Conservation (phyloP, 2,888 invertebrate species). For the Cosmopolites sordidus region DNA sequence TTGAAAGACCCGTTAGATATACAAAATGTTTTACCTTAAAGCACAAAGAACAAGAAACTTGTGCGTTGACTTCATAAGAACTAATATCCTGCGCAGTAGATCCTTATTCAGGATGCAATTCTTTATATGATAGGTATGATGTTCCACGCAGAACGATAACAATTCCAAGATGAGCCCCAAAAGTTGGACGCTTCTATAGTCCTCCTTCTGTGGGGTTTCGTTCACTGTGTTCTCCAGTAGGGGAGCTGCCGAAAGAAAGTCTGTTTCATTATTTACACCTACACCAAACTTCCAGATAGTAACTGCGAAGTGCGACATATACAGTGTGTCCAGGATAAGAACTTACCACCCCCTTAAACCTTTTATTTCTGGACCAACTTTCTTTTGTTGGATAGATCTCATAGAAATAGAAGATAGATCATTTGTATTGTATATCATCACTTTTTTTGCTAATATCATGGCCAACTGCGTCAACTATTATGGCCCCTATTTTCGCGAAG, state of each 20-base stretch:
- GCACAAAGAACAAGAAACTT: slow-evolving; percentile 96
- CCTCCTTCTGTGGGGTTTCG: slow-evolving; percentile 86
- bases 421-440: no score
- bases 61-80: slow-evolving; percentile 94
- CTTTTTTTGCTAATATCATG: no score
- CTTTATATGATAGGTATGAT: slow-evolving; percentile 98
- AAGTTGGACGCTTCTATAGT: slow-evolving; percentile 94
- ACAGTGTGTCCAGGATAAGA: no score
- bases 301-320: no score
- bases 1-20: no score
- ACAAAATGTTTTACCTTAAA: slow-evolving; percentile 56
- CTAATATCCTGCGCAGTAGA: slow-evolving; percentile 88
- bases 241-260: slow-evolving; percentile 61
- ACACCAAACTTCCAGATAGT: not conserved
- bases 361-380: no score
- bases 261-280: slow-evolving; percentile 12
- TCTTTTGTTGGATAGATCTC: no score
- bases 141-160: slow-evolving; percentile 97
- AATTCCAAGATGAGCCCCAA: slow-evolving; percentile 92
- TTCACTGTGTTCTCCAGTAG: slow-evolving; percentile 87
- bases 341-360: no score
- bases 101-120: slow-evolving; percentile 97
- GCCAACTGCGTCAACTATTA: no score
- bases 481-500: no score
- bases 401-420: no score